Percentiles rank a stretch among this genome's conserved stretches.
phyloP scores from a whole-genome alignment of 2,888 invertebrate genomes.

The Malthinus seriepunctatus region DNA sequence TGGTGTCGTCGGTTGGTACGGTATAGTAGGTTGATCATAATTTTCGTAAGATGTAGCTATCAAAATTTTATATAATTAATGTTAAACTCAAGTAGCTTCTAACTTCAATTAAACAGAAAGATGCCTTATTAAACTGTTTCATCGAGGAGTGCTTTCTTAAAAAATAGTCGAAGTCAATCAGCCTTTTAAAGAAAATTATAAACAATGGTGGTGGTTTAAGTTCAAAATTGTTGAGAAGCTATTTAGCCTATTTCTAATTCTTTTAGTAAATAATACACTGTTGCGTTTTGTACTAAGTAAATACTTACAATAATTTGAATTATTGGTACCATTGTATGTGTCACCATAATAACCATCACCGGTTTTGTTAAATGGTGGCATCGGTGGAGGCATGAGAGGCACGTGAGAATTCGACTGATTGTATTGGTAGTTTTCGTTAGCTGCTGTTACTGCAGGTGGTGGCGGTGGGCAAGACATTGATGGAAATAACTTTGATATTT shows the following conservation, averaged over 20 bases:
- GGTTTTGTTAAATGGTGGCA: constrained; percentile 53
- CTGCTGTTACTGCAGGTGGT: constrained; percentile 35
- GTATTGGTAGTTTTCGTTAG: constrained; percentile 30
- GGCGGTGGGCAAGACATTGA: constrained; percentile 58
- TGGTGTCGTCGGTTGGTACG: neutral
- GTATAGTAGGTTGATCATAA: constrained; percentile 6
- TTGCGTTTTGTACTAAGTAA: neutral
- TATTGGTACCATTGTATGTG: constrained; percentile 11
- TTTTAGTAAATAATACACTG: no score
- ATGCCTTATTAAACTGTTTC: no score
- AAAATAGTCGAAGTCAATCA: no score
- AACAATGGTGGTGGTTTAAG: no score
- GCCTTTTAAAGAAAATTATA: no score
- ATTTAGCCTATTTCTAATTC: no score
- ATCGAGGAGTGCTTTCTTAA: no score
- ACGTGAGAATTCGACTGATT: constrained; percentile 44
- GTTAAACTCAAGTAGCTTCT: no score
- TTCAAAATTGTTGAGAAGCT: no score
- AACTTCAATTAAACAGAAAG: no score
- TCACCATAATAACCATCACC: constrained; percentile 32
- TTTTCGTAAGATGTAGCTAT: no score
- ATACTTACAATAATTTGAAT: constrained; percentile 28
- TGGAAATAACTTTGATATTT: constrained; percentile 43
- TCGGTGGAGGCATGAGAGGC: constrained; percentile 62
- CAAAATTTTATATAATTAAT: no score